Conservation (phyloP, 2,113 vertebrate genomes). For the Engystomops pustulosus region DNA sequence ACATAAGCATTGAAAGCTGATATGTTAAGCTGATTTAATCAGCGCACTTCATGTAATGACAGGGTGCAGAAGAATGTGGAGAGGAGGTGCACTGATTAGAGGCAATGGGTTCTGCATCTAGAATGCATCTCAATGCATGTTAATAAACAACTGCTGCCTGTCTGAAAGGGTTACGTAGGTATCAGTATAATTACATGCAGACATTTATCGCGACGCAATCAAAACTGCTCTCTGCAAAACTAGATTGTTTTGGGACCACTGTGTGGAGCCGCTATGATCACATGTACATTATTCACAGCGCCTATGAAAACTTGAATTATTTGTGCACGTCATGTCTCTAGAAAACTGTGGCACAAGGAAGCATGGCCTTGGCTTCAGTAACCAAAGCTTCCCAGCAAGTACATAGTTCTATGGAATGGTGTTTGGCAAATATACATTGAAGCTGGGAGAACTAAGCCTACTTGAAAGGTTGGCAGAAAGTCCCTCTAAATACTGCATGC, state of each 20-base stretch:
- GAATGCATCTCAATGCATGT: not conserved
- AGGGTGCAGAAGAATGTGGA: not conserved
- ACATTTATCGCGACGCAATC: not conserved
- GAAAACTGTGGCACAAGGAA: no score
- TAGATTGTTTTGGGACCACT: not conserved
- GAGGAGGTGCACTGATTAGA: slow-evolving; percentile 21
- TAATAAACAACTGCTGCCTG: slow-evolving; percentile 1
- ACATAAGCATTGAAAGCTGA: not conserved
- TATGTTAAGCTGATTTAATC: slow-evolving; percentile 15
- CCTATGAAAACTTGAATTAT: not conserved
- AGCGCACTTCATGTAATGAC: slow-evolving; percentile 35
- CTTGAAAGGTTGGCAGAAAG: no score
- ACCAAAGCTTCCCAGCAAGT: no score
- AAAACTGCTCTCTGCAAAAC: not conserved
- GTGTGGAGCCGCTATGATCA: not conserved
- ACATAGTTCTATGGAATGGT: not conserved
- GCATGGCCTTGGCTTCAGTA: not conserved
- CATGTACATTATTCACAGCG: not conserved
- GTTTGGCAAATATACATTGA: not conserved
- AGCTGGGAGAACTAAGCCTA: no score
- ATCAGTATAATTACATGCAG: no score
- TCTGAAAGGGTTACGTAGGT: no score
- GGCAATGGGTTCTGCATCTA: not conserved
- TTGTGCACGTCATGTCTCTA: not conserved
- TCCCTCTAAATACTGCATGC: no score